Evolutionary conservation across 2,113 vertebrate species (phyloP).

Genomic region (Drymodes brunneopygia): DNA sequence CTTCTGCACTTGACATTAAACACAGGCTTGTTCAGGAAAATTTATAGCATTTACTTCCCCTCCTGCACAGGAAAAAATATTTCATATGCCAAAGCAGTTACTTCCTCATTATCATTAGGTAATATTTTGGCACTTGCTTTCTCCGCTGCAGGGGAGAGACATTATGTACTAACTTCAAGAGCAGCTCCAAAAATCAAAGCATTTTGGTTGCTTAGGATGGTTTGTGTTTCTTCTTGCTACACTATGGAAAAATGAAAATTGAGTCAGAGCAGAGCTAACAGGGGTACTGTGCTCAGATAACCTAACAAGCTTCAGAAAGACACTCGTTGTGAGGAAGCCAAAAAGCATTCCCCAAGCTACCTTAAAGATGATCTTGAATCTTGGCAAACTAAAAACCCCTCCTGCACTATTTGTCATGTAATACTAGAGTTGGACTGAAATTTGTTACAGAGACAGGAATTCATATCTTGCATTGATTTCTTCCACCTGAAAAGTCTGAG

Average conservation of each 20-base stretch:
- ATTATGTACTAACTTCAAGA: constrained; percentile 13
- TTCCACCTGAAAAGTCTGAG: neutral
- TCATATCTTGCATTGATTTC: neutral
- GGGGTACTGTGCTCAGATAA: neutral
- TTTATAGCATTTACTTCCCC: constrained; percentile 36
- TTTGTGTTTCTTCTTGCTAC: neutral
- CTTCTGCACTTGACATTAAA: constrained; percentile 49
- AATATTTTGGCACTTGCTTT: constrained; percentile 42
- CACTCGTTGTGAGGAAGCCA: neutral
- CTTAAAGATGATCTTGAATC: neutral
- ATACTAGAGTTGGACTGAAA: neutral
- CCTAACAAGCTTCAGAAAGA: neutral
- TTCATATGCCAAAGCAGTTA: constrained; percentile 8
- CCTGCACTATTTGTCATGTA: neutral
- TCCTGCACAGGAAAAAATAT: constrained; percentile 43
- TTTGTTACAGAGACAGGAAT: neutral
- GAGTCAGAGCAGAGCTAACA: neutral
- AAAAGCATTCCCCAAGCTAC: neutral
- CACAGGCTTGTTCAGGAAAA: constrained; percentile 22
- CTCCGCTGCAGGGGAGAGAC: neutral
- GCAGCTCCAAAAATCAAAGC: neutral
- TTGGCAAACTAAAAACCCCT: neutral
- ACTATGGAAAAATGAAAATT: neutral
- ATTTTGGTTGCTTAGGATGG: neutral
- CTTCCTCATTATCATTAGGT: constrained; percentile 47